phyloP scores from a whole-genome alignment of 2,113 vertebrate species.

The Promerops cafer region DNA sequence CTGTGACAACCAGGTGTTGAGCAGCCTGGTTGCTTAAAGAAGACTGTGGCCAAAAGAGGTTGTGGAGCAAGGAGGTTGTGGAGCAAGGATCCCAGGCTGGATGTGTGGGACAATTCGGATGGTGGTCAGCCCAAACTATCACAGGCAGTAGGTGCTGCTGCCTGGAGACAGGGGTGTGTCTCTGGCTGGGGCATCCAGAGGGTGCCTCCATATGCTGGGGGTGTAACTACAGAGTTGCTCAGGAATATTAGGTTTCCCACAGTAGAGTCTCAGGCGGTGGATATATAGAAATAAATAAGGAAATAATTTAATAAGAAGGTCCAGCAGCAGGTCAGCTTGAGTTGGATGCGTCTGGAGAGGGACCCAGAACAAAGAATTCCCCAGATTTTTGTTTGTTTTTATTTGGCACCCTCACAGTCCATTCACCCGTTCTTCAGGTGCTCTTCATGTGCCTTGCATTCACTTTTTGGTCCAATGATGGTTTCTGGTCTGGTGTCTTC shows the following conservation, averaged over 20 bases:
- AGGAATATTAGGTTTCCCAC: neutral
- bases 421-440: rapidly evolving
- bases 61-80: neutral
- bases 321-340: neutral
- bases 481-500: neutral
- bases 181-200: rapidly evolving
- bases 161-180: neutral
- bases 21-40: neutral
- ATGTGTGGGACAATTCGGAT: neutral
- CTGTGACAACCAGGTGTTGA: rapidly evolving
- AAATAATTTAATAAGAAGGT: neutral
- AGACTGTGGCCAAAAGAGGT: neutral
- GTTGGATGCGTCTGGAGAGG: neutral
- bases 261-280: too few relatives aligned
- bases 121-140: neutral
- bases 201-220: rapidly evolving
- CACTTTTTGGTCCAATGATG: neutral
- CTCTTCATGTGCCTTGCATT: neutral
- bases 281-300: neutral
- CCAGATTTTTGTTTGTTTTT: too few relatives aligned
- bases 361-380: neutral
- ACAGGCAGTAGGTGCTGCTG: neutral
- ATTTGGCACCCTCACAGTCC: neutral
- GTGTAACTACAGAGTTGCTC: neutral
- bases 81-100: neutral